Percentiles rank a stretch among this genome's conserved stretches.
These are phyloP conservation scores for Agonopterix subpropinquella DNA, from an alignment of 2,888 invertebrate genomes.

Conservation along the genomic window DNA sequence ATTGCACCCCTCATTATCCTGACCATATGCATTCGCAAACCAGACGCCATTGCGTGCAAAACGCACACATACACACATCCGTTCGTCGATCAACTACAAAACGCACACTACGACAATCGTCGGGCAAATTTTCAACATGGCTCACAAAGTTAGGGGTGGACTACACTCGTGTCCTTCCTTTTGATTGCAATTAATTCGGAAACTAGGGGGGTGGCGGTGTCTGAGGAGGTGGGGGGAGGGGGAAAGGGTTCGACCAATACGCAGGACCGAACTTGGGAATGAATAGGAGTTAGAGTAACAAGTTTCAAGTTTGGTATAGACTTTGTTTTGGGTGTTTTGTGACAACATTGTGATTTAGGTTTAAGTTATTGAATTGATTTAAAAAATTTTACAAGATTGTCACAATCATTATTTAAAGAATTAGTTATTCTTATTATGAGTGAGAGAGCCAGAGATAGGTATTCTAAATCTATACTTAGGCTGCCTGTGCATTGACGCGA, in stretches of 20 bases:
- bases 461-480: too few species aligned
- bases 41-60: constrained; percentile 24
- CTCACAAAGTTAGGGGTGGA: constrained; percentile 69
- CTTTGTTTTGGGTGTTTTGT: constrained; percentile 31
- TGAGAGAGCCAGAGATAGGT: too few species aligned
- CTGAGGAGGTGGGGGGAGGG: constrained; percentile 26
- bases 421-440: too few species aligned
- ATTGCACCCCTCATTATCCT: too few species aligned
- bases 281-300: constrained; percentile 28
- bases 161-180: constrained; percentile 74
- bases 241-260: constrained; percentile 61
- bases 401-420: too few species aligned
- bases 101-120: constrained; percentile 35
- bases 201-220: constrained; percentile 32
- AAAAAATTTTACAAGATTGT: too few species aligned
- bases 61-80: constrained; percentile 16
- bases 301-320: constrained; percentile 22
- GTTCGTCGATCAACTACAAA: constrained; percentile 1
- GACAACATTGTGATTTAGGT: constrained; percentile 9
- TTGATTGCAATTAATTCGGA: constrained; percentile 76
- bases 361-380: constrained; percentile 11
- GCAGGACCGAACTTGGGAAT: constrained; percentile 64
- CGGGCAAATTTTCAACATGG: constrained; percentile 66
- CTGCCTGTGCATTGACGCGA: too few species aligned
- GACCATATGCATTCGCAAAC: neutral